phyloP scores from a whole-genome alignment of 1,140 invertebrate genomes.

The Panagrolaimus sp. region DNA sequence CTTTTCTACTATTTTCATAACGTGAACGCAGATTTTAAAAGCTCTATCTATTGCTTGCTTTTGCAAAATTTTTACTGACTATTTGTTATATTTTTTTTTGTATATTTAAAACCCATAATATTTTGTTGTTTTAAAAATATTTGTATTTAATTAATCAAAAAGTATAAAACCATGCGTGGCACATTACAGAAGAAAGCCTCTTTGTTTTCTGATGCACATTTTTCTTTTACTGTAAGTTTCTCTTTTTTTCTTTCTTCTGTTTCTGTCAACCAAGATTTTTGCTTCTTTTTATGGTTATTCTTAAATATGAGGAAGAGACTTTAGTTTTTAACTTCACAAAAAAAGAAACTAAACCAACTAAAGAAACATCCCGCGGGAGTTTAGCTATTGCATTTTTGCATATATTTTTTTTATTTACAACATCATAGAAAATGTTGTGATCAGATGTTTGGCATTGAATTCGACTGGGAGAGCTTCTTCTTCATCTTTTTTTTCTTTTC shows the following conservation, averaged over 20 bases:
- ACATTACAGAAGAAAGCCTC: conserved; percentile 19
- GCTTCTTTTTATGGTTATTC: conserved; percentile 24
- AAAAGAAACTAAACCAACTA: not conserved
- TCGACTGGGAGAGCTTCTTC: no score
- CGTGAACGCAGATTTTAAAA: conserved; percentile 17
- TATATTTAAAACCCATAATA: no score
- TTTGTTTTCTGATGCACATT: conserved; percentile 24
- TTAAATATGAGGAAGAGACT: conserved; percentile 2
- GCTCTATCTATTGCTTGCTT: not conserved
- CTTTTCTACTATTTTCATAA: not conserved
- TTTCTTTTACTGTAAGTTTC: conserved; percentile 26
- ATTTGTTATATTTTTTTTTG: no score
- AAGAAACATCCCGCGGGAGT: not conserved
- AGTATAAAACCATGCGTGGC: not conserved
- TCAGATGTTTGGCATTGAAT: no score
- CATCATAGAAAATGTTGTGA: no score
- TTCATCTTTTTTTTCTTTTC: no score
- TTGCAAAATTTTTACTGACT: not conserved
- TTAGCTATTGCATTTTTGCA: not conserved
- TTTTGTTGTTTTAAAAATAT: not conserved
- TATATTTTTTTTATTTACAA: not conserved
- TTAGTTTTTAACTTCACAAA: not conserved
- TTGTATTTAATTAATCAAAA: not conserved
- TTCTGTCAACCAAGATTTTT: conserved; percentile 19
- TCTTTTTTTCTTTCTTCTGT: not conserved